Base-by-base conservation (phyloP, 2,113 vertebrate genomes). In the Alosa alosa region DNA sequence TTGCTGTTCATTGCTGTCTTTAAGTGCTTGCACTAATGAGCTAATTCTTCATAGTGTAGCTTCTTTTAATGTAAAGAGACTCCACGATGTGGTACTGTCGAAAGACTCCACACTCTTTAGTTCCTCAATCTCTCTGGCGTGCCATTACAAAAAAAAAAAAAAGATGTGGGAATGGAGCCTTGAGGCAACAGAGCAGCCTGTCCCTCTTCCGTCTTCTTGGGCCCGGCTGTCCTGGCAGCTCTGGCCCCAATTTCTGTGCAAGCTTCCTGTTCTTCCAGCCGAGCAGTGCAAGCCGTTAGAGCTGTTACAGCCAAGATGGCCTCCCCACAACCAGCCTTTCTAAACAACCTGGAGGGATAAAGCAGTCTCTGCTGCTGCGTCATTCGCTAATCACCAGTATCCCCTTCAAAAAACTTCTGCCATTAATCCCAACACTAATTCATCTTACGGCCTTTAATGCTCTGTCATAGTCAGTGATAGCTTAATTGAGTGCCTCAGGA, bases 381-480 rank as follows among this genome's bases (percentile, higher is more conserved):
- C 72, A 78, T 11, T 3, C 72, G 25, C 36, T 78, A 83, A 50
- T 81, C 55, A 78, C 60, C 22, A 31, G 44, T 55, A 82, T 86
- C 82, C 81, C 52, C 36, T 68, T 36, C 15, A 60, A 60, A 52
- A 47, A 83, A 85, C 82, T 46, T 6, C 72, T 81, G 72, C 39
- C 55, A 88, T 84, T 82, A 57, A 47, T 60, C 49, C 78, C 57
- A n/a, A 46, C 55, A 15, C 81, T 45, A 44, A 55, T 82, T 64
- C 50, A 22, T 45, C 78, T 82, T 82, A 46, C 44, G 44, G 7
- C 18, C 47, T 82, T 50, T 82, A 82, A 46, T 47, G 44, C 81
- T 45, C 81, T 82, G 47, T 22, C 47, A 50, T 82, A 47, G 81
- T 45, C 50, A 64, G 17, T 47, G 85, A 81, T 45, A 45, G 46